Percentiles rank a stretch among this genome's conserved stretches.
These are phyloP conservation scores for Bolborhynchus lineola DNA, from an alignment of 2,113 vertebrate genomes.

Conservation along the genomic window DNA sequence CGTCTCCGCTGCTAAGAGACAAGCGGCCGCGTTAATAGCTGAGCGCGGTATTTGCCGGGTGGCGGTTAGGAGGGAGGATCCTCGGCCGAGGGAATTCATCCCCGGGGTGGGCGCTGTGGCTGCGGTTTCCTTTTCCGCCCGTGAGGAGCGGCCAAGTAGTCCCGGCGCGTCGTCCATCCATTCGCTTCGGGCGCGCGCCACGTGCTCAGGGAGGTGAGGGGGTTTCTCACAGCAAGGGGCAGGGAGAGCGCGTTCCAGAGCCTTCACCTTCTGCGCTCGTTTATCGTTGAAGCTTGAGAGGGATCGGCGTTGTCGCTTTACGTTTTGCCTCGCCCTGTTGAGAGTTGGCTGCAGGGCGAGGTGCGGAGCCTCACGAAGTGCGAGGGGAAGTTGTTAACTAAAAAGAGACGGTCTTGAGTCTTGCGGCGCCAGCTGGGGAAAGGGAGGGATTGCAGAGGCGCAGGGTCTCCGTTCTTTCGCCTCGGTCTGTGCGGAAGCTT, in stretches of 20 bases:
- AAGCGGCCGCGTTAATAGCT: rapidly evolving
- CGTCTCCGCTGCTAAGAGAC: rapidly evolving
- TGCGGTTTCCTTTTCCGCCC: not conserved
- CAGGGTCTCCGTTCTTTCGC: rapidly evolving
- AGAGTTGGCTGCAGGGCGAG: rapidly evolving
- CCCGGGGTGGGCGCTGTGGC: not conserved
- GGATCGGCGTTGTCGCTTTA: rapidly evolving
- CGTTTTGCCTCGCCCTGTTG: rapidly evolving
- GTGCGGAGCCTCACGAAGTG: rapidly evolving
- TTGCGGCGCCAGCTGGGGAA: rapidly evolving
- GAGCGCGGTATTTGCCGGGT: rapidly evolving
- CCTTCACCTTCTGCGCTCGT: rapidly evolving
- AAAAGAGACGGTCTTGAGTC: too few relatives aligned
- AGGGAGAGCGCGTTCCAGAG: not conserved
- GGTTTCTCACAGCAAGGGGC: not conserved
- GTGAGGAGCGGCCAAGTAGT: rapidly evolving
- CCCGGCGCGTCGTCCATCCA: rapidly evolving
- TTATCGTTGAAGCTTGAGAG: rapidly evolving
- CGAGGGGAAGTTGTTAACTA: rapidly evolving
- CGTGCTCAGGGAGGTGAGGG: rapidly evolving
- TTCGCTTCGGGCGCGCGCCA: rapidly evolving
- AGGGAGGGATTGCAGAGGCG: rapidly evolving
- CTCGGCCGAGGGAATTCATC: rapidly evolving
- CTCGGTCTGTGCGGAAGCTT: rapidly evolving
- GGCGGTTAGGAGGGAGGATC: rapidly evolving